phyloP scores from a whole-genome alignment of 2,797 vertebrate genomes.

The Hirundo rustica region DNA sequence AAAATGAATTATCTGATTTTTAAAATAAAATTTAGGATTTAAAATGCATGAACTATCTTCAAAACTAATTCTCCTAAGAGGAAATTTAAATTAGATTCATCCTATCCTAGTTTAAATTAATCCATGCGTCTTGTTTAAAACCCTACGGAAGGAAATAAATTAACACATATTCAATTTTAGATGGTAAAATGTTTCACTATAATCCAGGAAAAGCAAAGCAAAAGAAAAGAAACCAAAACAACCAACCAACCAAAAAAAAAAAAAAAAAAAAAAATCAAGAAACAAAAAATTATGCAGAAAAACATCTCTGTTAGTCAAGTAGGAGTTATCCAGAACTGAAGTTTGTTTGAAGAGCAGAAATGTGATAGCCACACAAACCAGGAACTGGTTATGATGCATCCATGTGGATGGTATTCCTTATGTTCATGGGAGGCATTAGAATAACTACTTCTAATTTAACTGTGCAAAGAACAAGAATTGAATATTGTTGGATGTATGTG shows the following conservation, averaged over 20 bases:
- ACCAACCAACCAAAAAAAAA: accelerated
- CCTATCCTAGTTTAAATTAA: not conserved
- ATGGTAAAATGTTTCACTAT: not conserved
- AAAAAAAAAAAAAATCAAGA: not conserved
- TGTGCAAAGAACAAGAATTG: not conserved
- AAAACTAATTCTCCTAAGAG: not conserved
- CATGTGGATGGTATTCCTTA: too few relatives aligned
- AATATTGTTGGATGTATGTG: not conserved
- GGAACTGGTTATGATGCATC: not conserved
- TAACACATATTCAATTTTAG: not conserved
- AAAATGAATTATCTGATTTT: not conserved
- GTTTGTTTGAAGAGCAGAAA: not conserved
- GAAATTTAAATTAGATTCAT: slow-evolving; percentile 5
- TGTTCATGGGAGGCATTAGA: not conserved
- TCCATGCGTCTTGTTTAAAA: not conserved
- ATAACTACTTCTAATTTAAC: not conserved
- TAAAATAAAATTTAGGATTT: not conserved
- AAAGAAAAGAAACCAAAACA: not conserved
- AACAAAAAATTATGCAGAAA: not conserved
- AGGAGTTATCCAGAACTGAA: not conserved
- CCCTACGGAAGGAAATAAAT: not conserved
- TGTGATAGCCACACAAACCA: not conserved
- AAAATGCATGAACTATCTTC: not conserved
- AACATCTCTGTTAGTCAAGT: not conserved
- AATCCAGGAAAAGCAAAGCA: not conserved